A percentile compares a stretch with the other conserved stretches of the same genome.
Evolutionary conservation across 1,140 invertebrate species (phyloP).

Genomic region (Nasonia longicornis): DNA sequence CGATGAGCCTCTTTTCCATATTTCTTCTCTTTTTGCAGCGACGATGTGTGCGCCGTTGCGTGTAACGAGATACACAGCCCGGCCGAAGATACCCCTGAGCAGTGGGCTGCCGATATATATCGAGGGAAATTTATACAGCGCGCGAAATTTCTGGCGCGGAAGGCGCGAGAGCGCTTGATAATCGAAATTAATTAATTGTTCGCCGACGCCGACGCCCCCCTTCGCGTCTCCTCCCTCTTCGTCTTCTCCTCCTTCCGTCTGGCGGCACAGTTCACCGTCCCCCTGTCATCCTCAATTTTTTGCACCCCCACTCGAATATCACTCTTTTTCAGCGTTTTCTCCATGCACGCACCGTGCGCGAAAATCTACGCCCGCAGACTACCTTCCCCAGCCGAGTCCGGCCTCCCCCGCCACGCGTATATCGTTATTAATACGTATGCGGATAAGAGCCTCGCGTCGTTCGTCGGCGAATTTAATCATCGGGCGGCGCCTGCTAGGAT

Average conservation of each 20-base stretch:
- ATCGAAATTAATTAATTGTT: constrained; percentile 58
- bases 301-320: neutral
- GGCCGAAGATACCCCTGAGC: neutral
- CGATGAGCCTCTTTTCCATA: constrained; percentile 29
- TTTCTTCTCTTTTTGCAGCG: neutral
- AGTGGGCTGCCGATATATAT: neutral
- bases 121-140: neutral
- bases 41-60: constrained; percentile 31
- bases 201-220: constrained; percentile 45
- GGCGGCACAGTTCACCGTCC: constrained; percentile 17
- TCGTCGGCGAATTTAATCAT: constrained; percentile 52
- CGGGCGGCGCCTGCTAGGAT: constrained; percentile 30
- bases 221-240: constrained; percentile 27
- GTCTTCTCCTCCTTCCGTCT: constrained; percentile 13
- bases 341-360: neutral
- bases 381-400: neutral
- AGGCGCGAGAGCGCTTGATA: constrained; percentile 51
- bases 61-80: constrained; percentile 26
- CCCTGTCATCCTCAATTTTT: constrained; percentile 36
- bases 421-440: constrained; percentile 20
- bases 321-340: neutral
- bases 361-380: constrained; percentile 1
- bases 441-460: constrained; percentile 44
- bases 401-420: neutral
- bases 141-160: constrained; percentile 51